A percentile compares a stretch with the other conserved stretches of the same genome.
phyloP scores from a whole-genome alignment of 35 echinoderm and acorn worm genomes.

The Strongylocentrotus purpuratus region DNA sequence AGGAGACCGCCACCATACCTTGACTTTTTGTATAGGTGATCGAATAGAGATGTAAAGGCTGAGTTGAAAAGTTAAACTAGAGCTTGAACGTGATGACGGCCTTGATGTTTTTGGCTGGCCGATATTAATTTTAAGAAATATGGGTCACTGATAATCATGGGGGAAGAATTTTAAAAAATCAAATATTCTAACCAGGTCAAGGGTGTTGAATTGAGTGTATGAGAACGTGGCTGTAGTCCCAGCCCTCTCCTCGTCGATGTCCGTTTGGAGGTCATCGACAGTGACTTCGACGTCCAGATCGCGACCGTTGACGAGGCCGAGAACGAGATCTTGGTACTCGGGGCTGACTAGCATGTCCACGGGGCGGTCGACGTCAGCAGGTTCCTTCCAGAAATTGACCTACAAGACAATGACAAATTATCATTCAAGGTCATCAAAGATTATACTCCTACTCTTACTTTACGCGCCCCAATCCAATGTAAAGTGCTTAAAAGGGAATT shows the following conservation, averaged over 20 bases:
- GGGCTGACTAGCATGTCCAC: constrained; percentile 5
- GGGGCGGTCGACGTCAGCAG: not conserved
- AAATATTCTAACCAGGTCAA: not conserved
- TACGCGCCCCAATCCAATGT: too few species aligned
- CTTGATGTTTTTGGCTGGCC: too few species aligned
- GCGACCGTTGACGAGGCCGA: not conserved
- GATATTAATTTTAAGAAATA: not conserved
- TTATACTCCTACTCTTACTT: too few species aligned
- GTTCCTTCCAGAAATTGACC: constrained; percentile 13
- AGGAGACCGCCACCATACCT: too few species aligned
- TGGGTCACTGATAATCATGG: not conserved
- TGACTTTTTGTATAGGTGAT: too few species aligned
- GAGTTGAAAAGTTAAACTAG: too few species aligned
- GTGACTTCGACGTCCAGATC: not conserved
- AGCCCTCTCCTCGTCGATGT: not conserved
- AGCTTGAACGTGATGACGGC: too few species aligned
- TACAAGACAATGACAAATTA: not conserved
- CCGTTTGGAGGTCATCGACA: not conserved
- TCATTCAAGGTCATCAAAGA: too few species aligned
- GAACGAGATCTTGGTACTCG: not conserved
- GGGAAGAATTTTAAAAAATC: not conserved
- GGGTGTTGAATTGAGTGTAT: not conserved
- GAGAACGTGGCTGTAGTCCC: not conserved
- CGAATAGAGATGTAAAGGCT: too few species aligned
- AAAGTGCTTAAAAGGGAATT: too few species aligned